phyloP scores from a whole-genome alignment of 2,888 invertebrate species.

The Chrysolina haemoptera region DNA sequence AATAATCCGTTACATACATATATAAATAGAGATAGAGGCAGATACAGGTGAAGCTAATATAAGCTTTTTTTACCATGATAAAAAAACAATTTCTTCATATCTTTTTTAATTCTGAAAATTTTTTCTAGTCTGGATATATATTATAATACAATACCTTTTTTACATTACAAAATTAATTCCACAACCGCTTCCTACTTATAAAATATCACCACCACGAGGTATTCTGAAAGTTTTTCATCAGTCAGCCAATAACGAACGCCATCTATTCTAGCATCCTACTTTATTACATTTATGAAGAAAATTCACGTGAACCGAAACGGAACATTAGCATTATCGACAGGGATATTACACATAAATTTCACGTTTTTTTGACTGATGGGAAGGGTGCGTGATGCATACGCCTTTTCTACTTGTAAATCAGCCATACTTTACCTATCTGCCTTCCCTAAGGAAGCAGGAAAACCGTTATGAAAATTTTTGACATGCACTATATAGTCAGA shows the following conservation, averaged over 20 bases:
- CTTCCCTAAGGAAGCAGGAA: conserved; percentile 3
- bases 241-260: too few relatives aligned
- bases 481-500: not conserved
- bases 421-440: conserved; percentile 6
- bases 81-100: too few relatives aligned
- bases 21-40: too few relatives aligned
- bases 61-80: too few relatives aligned
- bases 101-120: too few relatives aligned
- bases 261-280: not conserved
- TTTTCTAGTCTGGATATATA: too few relatives aligned
- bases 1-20: too few relatives aligned
- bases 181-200: not conserved
- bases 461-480: conserved; percentile 2
- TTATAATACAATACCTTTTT: too few relatives aligned
- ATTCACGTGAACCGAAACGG: conserved; percentile 2
- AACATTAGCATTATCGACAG: conserved; percentile 16
- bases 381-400: conserved; percentile 17
- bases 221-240: not conserved
- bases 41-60: too few relatives aligned
- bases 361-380: conserved; percentile 16
- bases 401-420: conserved; percentile 16
- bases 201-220: not conserved
- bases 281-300: not conserved
- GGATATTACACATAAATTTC: conserved; percentile 9
- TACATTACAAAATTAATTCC: too few relatives aligned